Evolutionary conservation across 2,888 invertebrate genomes (phyloP), one percentile per base, ranked within the genome.

Genomic region (Argyresthia goedartella): DNA sequence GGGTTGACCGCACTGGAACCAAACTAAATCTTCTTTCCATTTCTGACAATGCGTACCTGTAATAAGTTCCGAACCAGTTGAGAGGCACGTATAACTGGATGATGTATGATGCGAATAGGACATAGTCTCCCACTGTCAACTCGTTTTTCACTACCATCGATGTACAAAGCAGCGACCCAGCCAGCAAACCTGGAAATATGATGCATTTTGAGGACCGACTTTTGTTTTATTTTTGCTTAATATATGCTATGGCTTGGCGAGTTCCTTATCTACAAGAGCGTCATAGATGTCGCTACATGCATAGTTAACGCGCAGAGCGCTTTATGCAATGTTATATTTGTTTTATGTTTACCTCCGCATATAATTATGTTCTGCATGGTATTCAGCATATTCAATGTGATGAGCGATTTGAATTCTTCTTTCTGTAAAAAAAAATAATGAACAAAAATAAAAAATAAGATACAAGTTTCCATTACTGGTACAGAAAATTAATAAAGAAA

Each of bases 31-130:
- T 25, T 25, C 25, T 4, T 25, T 25, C 25, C 6, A 25, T n/a
- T n/a, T n/a, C 25, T 2, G 6, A 25, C 6, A 6, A 25, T 25
- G 25, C 25, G 71, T 73, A 95, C 96, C 96, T 93, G 72, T 99
- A 99, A 69, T 97, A 98, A 2, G 98, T 98, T 34, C 99, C 99
- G 71, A 99, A 97, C 93, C 95, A 99, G 85, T 99, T 99, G 50
- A 99, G 85, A 0, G 99, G 99, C 54, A 95, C 94, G 70, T 98
- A 99, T 25, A 99, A 85, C 69, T 97, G 99, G 58, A 97, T 91
- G 15, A 99, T 92, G 68, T 99, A 99, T 1, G 96, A 94, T 0
- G 97, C 94, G 80, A 98, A 99, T 14, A 99, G 89, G 0, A 98
- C 97, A 73, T 98, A 99, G 72, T 98, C 98, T 33, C 99, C 99